Conservation (phyloP, 2,797 vertebrate genomes). For the Mormyrus proboscirostris region DNA sequence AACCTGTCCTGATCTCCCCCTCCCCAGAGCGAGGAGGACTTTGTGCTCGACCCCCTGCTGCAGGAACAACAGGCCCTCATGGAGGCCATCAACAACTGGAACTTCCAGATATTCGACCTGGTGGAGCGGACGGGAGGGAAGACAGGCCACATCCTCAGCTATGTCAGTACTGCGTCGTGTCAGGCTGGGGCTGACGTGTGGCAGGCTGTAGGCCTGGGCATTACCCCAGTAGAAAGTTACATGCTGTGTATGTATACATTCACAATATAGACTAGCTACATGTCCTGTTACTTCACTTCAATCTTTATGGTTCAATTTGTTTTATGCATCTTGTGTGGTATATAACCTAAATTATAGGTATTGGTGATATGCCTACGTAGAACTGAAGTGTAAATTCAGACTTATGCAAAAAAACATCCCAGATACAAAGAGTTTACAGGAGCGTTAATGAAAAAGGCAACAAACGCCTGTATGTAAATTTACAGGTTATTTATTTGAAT, state of each 20-base stretch:
- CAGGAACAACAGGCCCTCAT: slow-evolving; percentile 77
- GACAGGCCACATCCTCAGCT: slow-evolving; percentile 87
- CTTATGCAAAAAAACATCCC: background rate
- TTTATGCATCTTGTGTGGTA: background rate
- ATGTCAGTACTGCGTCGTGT: slow-evolving; percentile 68
- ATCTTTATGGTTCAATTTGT: background rate
- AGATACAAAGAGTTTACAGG: background rate
- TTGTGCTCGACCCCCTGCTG: slow-evolving; percentile 67
- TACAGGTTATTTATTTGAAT: background rate
- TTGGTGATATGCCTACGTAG: background rate
- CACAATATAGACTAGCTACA: background rate
- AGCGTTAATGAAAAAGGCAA: background rate
- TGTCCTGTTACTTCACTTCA: background rate
- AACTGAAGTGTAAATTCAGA: background rate
- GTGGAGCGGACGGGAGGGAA: slow-evolving; percentile 84
- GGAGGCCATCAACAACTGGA: slow-evolving; percentile 91
- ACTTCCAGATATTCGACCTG: slow-evolving; percentile 97
- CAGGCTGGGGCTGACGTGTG: background rate
- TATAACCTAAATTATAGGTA: background rate
- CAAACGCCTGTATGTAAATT: background rate
- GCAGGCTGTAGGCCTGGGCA: background rate
- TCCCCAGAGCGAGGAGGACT: slow-evolving; percentile 62
- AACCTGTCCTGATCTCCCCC: background rate
- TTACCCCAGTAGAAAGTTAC: background rate
- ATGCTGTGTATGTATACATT: background rate